Percentiles rank a stretch among this genome's conserved stretches.
Conservation (phyloP, 1,140 invertebrate species). For the Aphelinus certus region DNA sequence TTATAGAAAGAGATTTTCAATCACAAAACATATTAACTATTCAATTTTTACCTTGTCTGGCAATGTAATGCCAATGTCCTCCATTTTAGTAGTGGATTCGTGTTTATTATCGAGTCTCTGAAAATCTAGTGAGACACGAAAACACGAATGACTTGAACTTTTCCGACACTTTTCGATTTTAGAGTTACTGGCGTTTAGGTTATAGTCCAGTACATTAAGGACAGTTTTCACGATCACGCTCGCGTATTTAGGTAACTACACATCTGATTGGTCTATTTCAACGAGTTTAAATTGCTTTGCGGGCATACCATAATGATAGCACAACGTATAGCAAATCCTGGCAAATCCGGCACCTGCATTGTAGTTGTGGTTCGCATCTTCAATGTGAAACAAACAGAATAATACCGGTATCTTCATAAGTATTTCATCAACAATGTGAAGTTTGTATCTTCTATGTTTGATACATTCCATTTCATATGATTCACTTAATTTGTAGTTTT, state of each 20-base stretch:
- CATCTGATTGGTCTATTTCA: not conserved
- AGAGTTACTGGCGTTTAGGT: slow-evolving; percentile 17
- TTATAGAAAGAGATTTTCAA: not conserved
- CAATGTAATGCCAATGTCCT: slow-evolving; percentile 76
- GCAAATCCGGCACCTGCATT: too few species aligned
- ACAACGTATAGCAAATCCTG: too few species aligned
- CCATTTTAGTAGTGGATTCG: slow-evolving; percentile 64
- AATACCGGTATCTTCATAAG: too few species aligned
- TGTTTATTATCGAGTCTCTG: not conserved
- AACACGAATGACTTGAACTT: slow-evolving; percentile 47
- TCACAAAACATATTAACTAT: not conserved
- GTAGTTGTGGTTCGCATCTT: too few species aligned
- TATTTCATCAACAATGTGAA: too few species aligned
- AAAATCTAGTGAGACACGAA: slow-evolving; percentile 13
- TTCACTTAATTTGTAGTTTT: too few species aligned
- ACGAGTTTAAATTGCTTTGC: too few species aligned
- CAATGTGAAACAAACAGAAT: too few species aligned
- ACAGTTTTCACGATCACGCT: slow-evolving; percentile 7
- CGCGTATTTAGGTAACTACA: too few species aligned
- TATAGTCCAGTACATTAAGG: slow-evolving; percentile 9
- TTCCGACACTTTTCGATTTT: slow-evolving; percentile 15
- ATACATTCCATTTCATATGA: too few species aligned
- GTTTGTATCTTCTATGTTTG: too few species aligned
- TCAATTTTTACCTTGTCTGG: slow-evolving; percentile 72
- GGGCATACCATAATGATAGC: too few species aligned